Evolutionary conservation across 2,113 vertebrate genomes (phyloP).

Genomic region (Antigone vipio): DNA sequence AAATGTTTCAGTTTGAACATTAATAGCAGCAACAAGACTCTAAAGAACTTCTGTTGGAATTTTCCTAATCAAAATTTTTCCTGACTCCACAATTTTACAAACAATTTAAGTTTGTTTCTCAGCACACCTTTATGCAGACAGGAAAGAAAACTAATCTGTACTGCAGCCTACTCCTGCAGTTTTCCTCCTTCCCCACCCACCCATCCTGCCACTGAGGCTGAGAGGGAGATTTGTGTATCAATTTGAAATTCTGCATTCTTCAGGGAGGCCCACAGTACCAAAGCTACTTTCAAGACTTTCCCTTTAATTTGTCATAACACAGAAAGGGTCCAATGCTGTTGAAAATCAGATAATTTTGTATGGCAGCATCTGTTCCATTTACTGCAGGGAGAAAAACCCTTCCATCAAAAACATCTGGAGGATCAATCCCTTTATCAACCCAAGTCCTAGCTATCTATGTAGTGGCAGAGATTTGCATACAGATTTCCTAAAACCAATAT

Average conservation of each 20-base stretch:
- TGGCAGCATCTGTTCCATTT: not conserved
- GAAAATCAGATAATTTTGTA: not conserved
- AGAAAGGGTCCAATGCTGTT: not conserved
- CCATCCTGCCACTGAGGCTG: not conserved
- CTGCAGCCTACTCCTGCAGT: not conserved
- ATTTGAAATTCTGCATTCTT: not conserved
- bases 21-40: not conserved
- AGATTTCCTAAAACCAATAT: not conserved
- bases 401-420: not conserved
- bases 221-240: not conserved
- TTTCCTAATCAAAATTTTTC: not conserved
- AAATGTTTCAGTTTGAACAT: not conserved
- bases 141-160: not conserved
- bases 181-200: not conserved
- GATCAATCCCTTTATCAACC: not conserved
- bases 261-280: not conserved
- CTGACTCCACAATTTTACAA: not conserved
- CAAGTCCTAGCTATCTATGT: not conserved
- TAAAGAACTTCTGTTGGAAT: too few species aligned
- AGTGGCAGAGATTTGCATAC: not conserved
- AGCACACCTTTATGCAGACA: not conserved
- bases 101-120: not conserved
- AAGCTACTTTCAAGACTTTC: not conserved
- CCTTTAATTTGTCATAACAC: not conserved
- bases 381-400: not conserved